These are phyloP conservation scores for Paralichthys olivaceus DNA, from an alignment of 2,113 vertebrate genomes.

Conservation along the genomic window DNA sequence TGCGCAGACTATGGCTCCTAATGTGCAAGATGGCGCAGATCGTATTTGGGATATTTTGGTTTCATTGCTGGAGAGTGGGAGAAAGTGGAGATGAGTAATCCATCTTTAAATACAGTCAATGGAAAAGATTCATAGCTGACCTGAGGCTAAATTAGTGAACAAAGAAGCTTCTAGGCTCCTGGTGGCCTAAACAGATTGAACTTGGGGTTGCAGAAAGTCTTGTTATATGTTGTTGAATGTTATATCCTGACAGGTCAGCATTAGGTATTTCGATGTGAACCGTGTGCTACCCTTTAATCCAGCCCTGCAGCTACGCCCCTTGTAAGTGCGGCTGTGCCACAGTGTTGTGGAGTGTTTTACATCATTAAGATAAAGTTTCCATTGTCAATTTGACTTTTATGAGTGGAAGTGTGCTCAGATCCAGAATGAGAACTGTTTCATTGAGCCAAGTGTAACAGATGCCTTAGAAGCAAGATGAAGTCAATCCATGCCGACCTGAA, in stretches of 20 bases:
- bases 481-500: neutral
- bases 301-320: conserved; percentile 2
- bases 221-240: too few relatives aligned
- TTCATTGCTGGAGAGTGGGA: neutral
- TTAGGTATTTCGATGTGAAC: neutral
- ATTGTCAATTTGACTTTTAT: too few relatives aligned
- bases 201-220: neutral
- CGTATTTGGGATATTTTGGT: neutral
- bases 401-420: neutral
- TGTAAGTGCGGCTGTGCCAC: neutral
- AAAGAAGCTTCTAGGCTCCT: conserved; percentile 8
- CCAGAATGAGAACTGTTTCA: conserved; percentile 29
- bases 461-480: conserved; percentile 2
- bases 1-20: too few relatives aligned
- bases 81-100: neutral
- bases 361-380: conserved; percentile 7
- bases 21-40: too few relatives aligned
- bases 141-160: neutral
- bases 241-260: too few relatives aligned
- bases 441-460: conserved; percentile 22
- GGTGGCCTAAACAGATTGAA: neutral
- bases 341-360: neutral
- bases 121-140: neutral
- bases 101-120: too few relatives aligned
- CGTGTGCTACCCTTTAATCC: neutral